Base-by-base conservation (phyloP, 2,888 invertebrate species). In the Pycnomerus fuliginosus region DNA sequence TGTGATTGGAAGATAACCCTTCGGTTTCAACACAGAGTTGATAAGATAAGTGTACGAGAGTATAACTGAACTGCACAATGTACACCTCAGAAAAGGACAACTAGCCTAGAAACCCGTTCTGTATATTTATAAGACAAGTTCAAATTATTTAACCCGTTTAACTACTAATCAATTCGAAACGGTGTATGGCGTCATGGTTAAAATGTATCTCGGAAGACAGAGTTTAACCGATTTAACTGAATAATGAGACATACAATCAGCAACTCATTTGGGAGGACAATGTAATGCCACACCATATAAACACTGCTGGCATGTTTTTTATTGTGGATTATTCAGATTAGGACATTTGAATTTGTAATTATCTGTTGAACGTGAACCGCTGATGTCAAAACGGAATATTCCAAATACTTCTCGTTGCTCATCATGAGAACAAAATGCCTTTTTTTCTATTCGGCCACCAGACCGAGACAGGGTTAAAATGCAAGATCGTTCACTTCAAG, bases 1-100 rank as follows among this genome's bases (percentile, higher is more conserved):
- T 62, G 60, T 59, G 65, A 65, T 65, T 61, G 57, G 56, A 50
- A 55, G 64, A 65, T 65, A 67, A 65, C 65, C 63, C 64, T 55
- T 52, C 54, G 43, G 52, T 61, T 60, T 56, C 54, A 61, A 61
- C 58, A 47, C 54, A 56, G 53, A 8, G 50, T 46, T 48, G 65
- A 65, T 65, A 64, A 65, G 59, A 56, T 59, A 58, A 53, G 39
- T 31, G 4, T 13, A 7, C 16, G 32, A 14, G 16, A 16, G 20
- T 36, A 24, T 38, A 39, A 24, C 35, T 42, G 37, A 28, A 40
- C 30, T 41, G 36, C 40, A 41, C 31, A 41, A 46, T 16, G 22
- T 36, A 45, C 31, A 37, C 37, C 39, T 37, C 32, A 29, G 20
- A 39, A 33, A 33, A 41, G 34, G 29, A 41, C 24, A 24, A 40